phyloP scores from a whole-genome alignment of 2,113 vertebrate species.

The Festucalex cinctus region DNA sequence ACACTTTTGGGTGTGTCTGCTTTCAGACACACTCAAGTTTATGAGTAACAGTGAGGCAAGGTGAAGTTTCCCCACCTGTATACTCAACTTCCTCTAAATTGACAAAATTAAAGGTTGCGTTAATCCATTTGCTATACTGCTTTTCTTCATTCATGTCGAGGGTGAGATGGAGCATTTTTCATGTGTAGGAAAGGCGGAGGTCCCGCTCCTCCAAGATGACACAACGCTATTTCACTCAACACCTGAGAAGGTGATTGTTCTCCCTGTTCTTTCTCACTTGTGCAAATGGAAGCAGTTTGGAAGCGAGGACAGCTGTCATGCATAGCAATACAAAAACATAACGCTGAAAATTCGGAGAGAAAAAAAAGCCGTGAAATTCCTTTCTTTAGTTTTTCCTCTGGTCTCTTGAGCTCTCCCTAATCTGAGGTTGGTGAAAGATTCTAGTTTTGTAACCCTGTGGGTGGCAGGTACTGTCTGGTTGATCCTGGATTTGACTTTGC shows the following conservation, averaged over 20 bases:
- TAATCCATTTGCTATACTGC: not conserved
- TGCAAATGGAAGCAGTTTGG: not conserved
- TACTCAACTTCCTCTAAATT: slow-evolving; percentile 46
- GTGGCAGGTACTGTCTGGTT: no score
- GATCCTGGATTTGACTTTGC: no score
- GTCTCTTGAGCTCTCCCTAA: no score
- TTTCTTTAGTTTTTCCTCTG: no score
- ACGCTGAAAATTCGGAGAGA: no score
- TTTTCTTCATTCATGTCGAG: not conserved
- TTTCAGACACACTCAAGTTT: slow-evolving; percentile 21
- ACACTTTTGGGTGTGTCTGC: slow-evolving; percentile 45
- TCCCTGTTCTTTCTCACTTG: not conserved
- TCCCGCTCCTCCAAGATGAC: slow-evolving; percentile 9
- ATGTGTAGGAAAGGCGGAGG: no score
- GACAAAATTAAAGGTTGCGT: slow-evolving; percentile 16
- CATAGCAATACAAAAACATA: not conserved
- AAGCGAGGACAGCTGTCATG: not conserved
- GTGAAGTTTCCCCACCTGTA: not conserved
- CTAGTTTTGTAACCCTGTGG: not conserved
- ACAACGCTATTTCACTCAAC: slow-evolving; percentile 12
- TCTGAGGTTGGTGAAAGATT: no score
- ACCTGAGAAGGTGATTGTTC: not conserved
- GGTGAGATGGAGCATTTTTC: not conserved
- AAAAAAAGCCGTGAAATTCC: no score
- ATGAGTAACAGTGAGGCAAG: slow-evolving; percentile 44